A percentile compares a stretch with the other conserved stretches of the same genome.
phyloP scores from a whole-genome alignment of 2,888 invertebrate genomes.

The Drosophila cognata region DNA sequence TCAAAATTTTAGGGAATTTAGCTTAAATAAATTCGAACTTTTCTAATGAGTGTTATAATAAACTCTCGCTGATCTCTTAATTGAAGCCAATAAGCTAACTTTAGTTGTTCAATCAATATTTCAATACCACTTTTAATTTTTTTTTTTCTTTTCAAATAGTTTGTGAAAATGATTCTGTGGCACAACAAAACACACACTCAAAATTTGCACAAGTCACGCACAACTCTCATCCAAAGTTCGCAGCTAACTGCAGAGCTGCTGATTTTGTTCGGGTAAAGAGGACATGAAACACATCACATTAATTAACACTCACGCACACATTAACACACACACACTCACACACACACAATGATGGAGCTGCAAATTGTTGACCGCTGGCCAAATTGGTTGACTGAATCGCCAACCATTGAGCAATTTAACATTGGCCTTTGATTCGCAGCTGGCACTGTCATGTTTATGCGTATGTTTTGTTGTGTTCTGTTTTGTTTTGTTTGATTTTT shows the following conservation, averaged over 20 bases:
- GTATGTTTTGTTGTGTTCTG: neutral
- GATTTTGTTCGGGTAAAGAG: neutral
- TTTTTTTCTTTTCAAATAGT: neutral
- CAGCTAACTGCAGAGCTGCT: conserved; percentile 5
- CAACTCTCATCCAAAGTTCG: neutral
- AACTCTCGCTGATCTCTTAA: neutral
- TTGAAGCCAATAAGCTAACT: neutral
- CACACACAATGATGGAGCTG: conserved; percentile 20
- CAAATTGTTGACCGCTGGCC: conserved; percentile 48
- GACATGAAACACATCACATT: conserved; percentile 35
- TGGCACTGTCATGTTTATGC: conserved; percentile 39
- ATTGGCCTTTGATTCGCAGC: conserved; percentile 54
- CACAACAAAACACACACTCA: neutral
- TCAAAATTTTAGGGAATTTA: neutral
- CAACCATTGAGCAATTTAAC: conserved; percentile 38
- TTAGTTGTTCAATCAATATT: neutral
- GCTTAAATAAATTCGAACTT: neutral
- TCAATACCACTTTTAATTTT: neutral
- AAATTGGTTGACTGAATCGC: conserved; percentile 45
- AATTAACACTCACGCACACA: conserved; percentile 15
- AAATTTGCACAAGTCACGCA: neutral
- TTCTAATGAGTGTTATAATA: neutral
- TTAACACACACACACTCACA: neutral
- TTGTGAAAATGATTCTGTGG: neutral
- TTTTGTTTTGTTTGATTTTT: neutral